Conservation (phyloP, 2,797 vertebrate genomes). For the Sebastes melanostomus region DNA sequence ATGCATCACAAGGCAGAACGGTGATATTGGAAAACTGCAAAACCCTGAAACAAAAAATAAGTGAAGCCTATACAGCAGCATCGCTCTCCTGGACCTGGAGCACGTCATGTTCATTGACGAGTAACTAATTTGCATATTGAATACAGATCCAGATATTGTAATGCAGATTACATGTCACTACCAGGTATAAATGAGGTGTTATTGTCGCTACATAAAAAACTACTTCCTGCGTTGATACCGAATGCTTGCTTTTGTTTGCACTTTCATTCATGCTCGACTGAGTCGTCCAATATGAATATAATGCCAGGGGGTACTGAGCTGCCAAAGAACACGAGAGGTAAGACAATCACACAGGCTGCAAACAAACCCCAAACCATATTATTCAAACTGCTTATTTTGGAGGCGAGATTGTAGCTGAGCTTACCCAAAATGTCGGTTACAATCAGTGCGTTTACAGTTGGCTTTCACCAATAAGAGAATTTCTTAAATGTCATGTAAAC, state of each 20-base stretch:
- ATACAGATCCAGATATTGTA: neutral
- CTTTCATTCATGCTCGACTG: neutral
- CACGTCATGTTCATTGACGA: neutral
- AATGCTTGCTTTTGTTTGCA: neutral
- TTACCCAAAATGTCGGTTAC: neutral
- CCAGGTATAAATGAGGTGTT: neutral
- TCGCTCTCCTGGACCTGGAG: neutral
- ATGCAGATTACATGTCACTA: neutral
- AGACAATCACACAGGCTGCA: neutral
- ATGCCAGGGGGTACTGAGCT: neutral
- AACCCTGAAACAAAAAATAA: neutral
- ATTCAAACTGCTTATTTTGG: neutral
- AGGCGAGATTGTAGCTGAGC: neutral
- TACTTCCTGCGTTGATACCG: neutral
- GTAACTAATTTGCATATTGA: neutral
- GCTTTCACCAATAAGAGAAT: neutral
- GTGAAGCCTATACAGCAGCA: neutral
- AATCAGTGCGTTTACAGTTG: neutral
- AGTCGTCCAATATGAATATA: neutral
- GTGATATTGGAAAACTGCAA: neutral
- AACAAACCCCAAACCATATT: neutral
- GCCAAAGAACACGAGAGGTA: neutral
- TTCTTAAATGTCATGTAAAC: no score
- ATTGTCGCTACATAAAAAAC: neutral
- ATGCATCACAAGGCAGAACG: neutral